These are phyloP conservation scores for Gymnorhina tibicen DNA, from an alignment of 2,113 vertebrate species.

Conservation along the genomic window DNA sequence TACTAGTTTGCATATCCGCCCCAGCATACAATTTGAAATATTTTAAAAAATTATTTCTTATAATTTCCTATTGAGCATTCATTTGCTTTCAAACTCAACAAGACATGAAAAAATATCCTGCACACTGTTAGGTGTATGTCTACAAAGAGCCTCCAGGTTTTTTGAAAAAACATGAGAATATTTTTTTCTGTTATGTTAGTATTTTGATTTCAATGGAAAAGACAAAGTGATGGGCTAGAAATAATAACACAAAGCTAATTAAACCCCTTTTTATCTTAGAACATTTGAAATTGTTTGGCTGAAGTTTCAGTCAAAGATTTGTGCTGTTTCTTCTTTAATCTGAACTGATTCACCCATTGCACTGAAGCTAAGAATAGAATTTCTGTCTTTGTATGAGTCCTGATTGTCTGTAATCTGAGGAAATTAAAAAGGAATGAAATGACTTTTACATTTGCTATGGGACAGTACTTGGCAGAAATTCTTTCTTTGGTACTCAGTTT, in stretches of 20 bases:
- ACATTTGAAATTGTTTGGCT: neutral
- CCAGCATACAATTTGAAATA: neutral
- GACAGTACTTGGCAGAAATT: slow-evolving; percentile 16
- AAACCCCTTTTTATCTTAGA: neutral
- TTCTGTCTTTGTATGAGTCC: neutral
- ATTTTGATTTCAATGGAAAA: neutral
- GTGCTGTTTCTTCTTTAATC: neutral
- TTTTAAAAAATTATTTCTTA: neutral
- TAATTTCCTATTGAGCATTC: neutral
- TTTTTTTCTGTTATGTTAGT: neutral
- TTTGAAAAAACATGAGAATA: neutral
- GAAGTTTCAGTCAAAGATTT: neutral
- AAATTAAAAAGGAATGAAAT: slow-evolving; percentile 25
- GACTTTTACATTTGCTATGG: neutral
- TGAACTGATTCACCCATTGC: slow-evolving; percentile 13
- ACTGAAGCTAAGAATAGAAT: slow-evolving; percentile 8
- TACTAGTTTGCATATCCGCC: neutral
- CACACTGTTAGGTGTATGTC: neutral
- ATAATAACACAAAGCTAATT: neutral
- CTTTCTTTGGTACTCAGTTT: neutral
- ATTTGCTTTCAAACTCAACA: neutral
- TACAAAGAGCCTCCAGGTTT: neutral
- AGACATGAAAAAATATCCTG: neutral
- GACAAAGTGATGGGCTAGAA: neutral
- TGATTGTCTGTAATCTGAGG: neutral